A percentile compares a stretch with the other conserved stretches of the same genome.
Conservation (phyloP, 2,113 vertebrate species). For the Esox niger region DNA sequence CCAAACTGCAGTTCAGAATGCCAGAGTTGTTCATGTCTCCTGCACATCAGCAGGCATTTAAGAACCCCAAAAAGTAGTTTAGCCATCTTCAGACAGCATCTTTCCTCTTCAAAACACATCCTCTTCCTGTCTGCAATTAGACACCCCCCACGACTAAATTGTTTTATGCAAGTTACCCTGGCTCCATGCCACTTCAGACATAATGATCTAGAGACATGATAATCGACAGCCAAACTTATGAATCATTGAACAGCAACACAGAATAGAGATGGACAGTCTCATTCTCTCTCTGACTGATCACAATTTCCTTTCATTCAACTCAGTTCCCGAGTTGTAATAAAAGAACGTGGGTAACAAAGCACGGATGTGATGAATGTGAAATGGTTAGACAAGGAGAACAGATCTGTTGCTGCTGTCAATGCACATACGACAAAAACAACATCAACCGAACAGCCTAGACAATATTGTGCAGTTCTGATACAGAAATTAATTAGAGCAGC, state of each 20-base stretch:
- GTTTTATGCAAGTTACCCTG: not conserved
- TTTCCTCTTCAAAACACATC: constrained; percentile 2
- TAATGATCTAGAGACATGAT: not conserved
- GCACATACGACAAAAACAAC: too few species aligned
- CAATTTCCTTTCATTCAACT: not conserved
- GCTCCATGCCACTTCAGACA: not conserved
- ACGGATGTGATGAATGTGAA: not conserved
- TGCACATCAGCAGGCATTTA: constrained; percentile 24
- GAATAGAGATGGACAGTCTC: not conserved
- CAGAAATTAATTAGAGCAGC: too few species aligned
- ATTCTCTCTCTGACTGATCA: not conserved
- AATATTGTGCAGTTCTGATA: too few species aligned
- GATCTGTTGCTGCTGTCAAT: not conserved
- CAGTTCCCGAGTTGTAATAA: not conserved
- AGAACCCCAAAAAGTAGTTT: too few species aligned
- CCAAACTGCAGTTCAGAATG: constrained; percentile 15
- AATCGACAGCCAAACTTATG: not conserved
- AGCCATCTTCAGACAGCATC: too few species aligned
- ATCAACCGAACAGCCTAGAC: too few species aligned
- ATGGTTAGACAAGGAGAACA: not conserved
- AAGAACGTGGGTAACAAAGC: not conserved
- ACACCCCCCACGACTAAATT: not conserved
- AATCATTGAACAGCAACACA: not conserved
- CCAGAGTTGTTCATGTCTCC: constrained; percentile 19
- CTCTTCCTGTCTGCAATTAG: constrained; percentile 29